Conservation (phyloP, 2,888 invertebrate species). For the Steromphala cineraria region DNA sequence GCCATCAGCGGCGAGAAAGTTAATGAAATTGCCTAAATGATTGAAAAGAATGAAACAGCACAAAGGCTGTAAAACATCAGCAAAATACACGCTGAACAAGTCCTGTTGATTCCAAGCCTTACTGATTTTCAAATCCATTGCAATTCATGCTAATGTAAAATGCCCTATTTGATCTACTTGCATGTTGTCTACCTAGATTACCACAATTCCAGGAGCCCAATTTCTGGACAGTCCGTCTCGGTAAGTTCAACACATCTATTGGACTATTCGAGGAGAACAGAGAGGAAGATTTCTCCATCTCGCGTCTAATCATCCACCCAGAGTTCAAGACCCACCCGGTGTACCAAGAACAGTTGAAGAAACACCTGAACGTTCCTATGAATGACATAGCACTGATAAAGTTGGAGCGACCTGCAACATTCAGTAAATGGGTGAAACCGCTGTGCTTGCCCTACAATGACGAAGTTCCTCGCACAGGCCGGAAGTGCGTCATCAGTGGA, state of each 20-base stretch:
- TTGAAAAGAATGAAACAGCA: no score
- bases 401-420: constrained; percentile 79
- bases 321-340: constrained; percentile 80
- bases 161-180: neutral
- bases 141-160: neutral
- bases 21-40: no score
- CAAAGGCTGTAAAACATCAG: no score
- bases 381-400: constrained; percentile 87
- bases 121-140: neutral
- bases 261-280: neutral
- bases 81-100: no score
- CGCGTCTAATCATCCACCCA: constrained; percentile 79
- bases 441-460: constrained; percentile 83
- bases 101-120: no score
- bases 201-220: neutral
- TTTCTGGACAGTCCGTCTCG: constrained; percentile 2
- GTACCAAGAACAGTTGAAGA: no score
- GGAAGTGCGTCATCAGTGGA: constrained; percentile 56
- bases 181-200: neutral
- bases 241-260: constrained; percentile 4
- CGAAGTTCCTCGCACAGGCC: constrained; percentile 60
- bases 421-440: constrained; percentile 83
- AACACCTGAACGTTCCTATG: constrained; percentile 52
- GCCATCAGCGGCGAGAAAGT: no score
- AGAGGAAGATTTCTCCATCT: constrained; percentile 29